phyloP scores from a whole-genome alignment of 1,140 invertebrate genomes.

The Pollicipes pollicipes region DNA sequence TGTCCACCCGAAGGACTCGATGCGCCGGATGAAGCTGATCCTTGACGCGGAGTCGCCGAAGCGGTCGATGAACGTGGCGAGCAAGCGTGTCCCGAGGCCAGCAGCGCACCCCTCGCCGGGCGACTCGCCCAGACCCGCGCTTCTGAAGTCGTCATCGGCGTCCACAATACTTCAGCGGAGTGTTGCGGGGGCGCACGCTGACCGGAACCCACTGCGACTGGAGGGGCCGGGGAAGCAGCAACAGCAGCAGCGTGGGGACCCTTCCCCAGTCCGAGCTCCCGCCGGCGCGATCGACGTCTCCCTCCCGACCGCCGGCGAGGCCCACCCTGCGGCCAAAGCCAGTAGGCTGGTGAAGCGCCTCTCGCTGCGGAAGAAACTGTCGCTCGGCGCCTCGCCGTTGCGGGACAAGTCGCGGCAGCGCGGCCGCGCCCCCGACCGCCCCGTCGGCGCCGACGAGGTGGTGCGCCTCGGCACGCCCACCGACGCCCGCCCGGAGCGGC shows the following conservation, averaged over 20 bases:
- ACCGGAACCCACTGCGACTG: background rate
- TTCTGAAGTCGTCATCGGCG: background rate
- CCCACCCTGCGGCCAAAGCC: background rate
- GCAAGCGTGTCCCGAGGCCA: no score
- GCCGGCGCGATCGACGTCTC: background rate
- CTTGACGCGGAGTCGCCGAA: background rate
- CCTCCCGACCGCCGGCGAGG: no score
- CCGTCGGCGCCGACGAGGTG: background rate
- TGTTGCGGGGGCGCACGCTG: background rate
- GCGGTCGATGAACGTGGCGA: background rate
- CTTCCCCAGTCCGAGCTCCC: background rate
- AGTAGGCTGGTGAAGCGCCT: background rate
- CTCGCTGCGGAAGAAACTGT: background rate
- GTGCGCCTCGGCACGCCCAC: background rate
- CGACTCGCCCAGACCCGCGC: background rate
- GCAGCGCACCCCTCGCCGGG: no score
- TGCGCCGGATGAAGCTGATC: constrained; percentile 4
- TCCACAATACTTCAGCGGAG: background rate
- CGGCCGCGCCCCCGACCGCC: background rate
- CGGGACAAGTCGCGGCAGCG: no score
- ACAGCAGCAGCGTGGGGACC: no score
- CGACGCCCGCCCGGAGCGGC: background rate
- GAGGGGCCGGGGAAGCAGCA: background rate
- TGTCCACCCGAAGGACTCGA: constrained; percentile 25
- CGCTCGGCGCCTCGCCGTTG: background rate